Evolutionary conservation across 2,797 vertebrate species (phyloP).

Genomic region (Cottoperca gobio): DNA sequence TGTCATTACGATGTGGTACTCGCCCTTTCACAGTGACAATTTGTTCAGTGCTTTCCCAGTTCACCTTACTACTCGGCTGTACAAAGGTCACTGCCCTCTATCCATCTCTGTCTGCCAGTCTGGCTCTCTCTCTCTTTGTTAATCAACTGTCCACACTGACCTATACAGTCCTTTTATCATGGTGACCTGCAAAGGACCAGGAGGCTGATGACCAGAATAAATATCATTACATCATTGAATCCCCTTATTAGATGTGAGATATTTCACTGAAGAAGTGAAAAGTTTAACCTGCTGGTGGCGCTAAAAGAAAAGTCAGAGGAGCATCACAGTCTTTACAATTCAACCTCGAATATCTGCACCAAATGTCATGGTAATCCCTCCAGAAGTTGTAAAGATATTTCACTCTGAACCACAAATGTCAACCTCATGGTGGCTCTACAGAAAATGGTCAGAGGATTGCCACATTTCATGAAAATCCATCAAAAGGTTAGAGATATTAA

Average conservation of each 20-base stretch:
- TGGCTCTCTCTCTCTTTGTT: conserved; percentile 57
- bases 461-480: conserved; percentile 12
- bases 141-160: conserved; percentile 42
- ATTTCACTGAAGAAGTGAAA: background rate
- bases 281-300: background rate
- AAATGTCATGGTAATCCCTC: background rate
- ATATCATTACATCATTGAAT: conserved; percentile 11
- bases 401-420: background rate
- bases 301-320: background rate
- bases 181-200: conserved; percentile 25
- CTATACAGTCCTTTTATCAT: conserved; percentile 16
- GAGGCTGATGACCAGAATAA: conserved; percentile 33
- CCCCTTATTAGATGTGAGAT: background rate
- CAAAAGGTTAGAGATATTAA: conserved; percentile 21
- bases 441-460: background rate
- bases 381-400: background rate
- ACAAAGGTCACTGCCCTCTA: conserved; percentile 68
- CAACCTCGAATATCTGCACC: conserved; percentile 12
- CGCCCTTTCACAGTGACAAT: conserved; percentile 77
- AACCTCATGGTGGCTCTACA: background rate
- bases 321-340: background rate
- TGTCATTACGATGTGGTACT: conserved; percentile 78
- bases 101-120: conserved; percentile 60
- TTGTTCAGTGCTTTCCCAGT: conserved; percentile 75
- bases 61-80: conserved; percentile 59